phyloP scores from a whole-genome alignment of 1,140 invertebrate genomes.

The Caenorhabditis remanei region DNA sequence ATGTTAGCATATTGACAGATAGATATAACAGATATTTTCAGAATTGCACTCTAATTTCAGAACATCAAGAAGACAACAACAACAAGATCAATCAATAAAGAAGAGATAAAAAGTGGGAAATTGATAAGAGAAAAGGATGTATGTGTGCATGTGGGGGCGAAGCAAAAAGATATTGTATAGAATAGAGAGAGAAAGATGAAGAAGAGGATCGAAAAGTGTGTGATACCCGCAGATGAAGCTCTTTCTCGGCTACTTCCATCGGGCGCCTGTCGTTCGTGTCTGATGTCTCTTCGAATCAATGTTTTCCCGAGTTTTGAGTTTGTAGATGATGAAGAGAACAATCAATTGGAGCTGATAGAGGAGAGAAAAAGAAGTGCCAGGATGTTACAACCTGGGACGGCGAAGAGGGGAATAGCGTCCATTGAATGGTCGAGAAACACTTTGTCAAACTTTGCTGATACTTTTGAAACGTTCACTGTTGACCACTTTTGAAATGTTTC shows the following conservation, averaged over 20 bases:
- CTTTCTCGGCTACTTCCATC: conserved; percentile 13
- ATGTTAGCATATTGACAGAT: not conserved
- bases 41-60: not conserved
- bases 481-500: not conserved
- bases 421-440: conserved; percentile 32
- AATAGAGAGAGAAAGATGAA: not conserved
- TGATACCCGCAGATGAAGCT: conserved; percentile 44
- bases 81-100: conserved; percentile 32
- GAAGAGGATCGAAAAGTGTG: conserved; percentile 23
- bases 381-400: conserved; percentile 50
- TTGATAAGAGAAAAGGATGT: not conserved
- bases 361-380: conserved; percentile 6
- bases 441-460: conserved; percentile 30
- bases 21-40: not conserved
- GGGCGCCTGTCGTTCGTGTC: conserved; percentile 47
- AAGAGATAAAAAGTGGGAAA: not conserved
- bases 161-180: not conserved
- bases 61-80: conserved; percentile 43
- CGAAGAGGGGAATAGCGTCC: not conserved
- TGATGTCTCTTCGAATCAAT: conserved; percentile 46
- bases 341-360: conserved; percentile 55
- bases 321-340: conserved; percentile 55
- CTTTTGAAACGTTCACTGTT: conserved; percentile 38
- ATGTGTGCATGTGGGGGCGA: conserved; percentile 52
- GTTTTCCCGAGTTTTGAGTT: conserved; percentile 14